phyloP scores from a whole-genome alignment of 2,888 invertebrate genomes.

The Drosophila koepferae region DNA sequence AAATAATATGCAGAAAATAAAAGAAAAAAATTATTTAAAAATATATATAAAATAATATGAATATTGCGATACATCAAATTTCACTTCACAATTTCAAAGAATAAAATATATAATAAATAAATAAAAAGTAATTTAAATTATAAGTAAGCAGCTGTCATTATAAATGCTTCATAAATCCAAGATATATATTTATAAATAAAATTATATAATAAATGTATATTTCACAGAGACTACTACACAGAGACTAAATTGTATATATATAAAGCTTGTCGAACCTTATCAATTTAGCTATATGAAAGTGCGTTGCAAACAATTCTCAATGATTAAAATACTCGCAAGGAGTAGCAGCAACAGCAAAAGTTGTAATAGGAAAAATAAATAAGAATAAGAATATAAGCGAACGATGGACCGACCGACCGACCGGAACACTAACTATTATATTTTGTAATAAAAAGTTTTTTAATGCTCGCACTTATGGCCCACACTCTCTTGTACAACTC shows the following conservation, averaged over 20 bases:
- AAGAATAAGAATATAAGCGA: background rate
- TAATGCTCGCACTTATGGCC: slow-evolving; percentile 9
- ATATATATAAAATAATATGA: no score
- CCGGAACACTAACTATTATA: slow-evolving; percentile 9
- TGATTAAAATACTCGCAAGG: background rate
- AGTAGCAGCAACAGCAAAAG: background rate
- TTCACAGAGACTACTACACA: no score
- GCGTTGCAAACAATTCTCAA: background rate
- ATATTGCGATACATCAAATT: no score
- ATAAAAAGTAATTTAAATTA: no score
- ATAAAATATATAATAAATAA: no score
- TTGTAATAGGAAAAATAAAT: slow-evolving; percentile 7
- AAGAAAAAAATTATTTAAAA: no score
- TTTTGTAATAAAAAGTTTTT: slow-evolving; percentile 11
- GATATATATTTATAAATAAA: background rate
- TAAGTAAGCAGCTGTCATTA: no score
- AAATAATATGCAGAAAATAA: no score
- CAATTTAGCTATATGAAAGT: background rate
- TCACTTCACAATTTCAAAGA: no score
- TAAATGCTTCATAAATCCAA: no score
- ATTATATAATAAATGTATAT: no score
- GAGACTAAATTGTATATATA: no score
- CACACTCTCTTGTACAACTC: slow-evolving; percentile 4
- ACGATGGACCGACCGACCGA: background rate
- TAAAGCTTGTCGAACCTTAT: background rate